phyloP scores from a whole-genome alignment of 2,888 invertebrate genomes.

The Caenorhabditis wallacei region DNA sequence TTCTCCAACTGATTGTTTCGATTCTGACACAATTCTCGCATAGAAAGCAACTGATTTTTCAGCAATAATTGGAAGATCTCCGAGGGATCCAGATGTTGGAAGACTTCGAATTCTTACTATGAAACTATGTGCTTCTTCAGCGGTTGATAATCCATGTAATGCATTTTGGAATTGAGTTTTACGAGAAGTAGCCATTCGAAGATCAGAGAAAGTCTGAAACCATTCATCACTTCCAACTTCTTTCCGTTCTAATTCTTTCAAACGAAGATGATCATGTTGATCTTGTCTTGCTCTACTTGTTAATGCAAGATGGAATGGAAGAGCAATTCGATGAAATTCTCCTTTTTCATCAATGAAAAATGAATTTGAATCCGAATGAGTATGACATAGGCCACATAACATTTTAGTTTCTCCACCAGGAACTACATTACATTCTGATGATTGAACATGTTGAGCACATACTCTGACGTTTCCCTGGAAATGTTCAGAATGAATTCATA shows the following conservation, averaged over 20 bases:
- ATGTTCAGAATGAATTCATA: no score
- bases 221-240: constrained; percentile 20
- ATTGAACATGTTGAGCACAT: constrained; percentile 63
- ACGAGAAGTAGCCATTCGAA: constrained; percentile 49
- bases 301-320: constrained; percentile 78
- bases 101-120: constrained; percentile 39
- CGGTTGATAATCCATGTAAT: constrained; percentile 20
- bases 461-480: constrained; percentile 66
- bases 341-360: constrained; percentile 68
- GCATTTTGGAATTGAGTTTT: constrained; percentile 44
- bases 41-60: constrained; percentile 50
- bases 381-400: constrained; percentile 56
- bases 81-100: constrained; percentile 34
- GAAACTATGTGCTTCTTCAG: constrained; percentile 45
- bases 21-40: constrained; percentile 36
- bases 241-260: constrained; percentile 64
- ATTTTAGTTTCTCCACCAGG: constrained; percentile 61
- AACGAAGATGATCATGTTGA: constrained; percentile 77
- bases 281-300: constrained; percentile 66
- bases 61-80: constrained; percentile 16
- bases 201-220: constrained; percentile 29
- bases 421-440: constrained; percentile 58
- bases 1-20: constrained; percentile 9
- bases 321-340: constrained; percentile 65
- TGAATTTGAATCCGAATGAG: constrained; percentile 31